Base-by-base conservation (phyloP, 2,797 vertebrate species). In the Dendrocincla tyrannina region DNA sequence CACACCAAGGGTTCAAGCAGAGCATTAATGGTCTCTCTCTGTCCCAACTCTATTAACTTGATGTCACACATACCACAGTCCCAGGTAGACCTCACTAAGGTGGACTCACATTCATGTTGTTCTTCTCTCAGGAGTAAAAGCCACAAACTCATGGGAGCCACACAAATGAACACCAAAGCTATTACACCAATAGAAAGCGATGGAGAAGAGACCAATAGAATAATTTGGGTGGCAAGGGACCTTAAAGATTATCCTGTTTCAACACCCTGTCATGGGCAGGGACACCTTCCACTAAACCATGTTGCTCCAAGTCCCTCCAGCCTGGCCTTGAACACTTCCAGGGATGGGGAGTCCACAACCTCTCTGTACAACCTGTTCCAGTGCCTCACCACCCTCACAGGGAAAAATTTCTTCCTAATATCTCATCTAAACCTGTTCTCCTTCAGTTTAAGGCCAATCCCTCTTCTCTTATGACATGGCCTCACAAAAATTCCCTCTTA, bases 31-130 rank as follows among this genome's bases (percentile, higher is more conserved):
- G 25, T 27, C 39, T 33, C 44, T 56, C 47, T 59, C 33, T 32
- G 24, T 37, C 78, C 42, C 49, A 25, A 25, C 33, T 39, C 27
- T 33, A 16, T 9, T 10, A 32, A 27, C 16, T 19, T 6, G 3
- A 15, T 16, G 42, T n/a, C 76, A 37, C 30, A 24, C 42, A 16
- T 52, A 56, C 11, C 39, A 50, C 15, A 10, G 5, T 52, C 33
- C 5, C 59, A 62, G 13, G 6, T 0, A 3, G 37, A 35, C 3
- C 19, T 52, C 3, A 4, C 7, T 18, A 7, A 70, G 28, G 7
- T 7, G 30, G 27, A n/a, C 8, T 73, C 41, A 14, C 0, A 0
- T 60, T 67, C 30, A 17, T 39, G 5, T 23, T 32, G 5, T 72
- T 19, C 17, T 74, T 27, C 22, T 55, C 27, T 53, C 3, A 0